Evolutionary conservation across 2,113 vertebrate genomes (phyloP).

Genomic region (Gobio gobio): DNA sequence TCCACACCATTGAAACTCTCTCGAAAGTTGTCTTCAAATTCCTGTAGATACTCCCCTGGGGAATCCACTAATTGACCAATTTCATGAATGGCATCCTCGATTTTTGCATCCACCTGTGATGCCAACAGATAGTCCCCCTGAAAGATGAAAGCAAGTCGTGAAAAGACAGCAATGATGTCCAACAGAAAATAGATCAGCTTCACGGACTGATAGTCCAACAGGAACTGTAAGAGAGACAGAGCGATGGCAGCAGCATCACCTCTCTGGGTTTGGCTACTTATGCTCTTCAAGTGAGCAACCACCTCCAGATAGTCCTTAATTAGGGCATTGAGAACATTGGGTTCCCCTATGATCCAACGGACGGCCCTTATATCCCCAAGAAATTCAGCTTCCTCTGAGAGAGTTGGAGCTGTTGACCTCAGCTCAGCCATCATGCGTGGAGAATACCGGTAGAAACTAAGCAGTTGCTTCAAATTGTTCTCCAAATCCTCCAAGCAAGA

Average conservation of each 20-base stretch:
- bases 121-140: slow-evolving; percentile 91
- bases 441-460: slow-evolving; percentile 95
- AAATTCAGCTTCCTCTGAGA: slow-evolving; percentile 93
- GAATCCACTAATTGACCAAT: slow-evolving; percentile 89
- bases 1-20: slow-evolving; percentile 94
- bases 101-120: slow-evolving; percentile 88
- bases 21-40: slow-evolving; percentile 94
- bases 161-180: slow-evolving; percentile 90
- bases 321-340: slow-evolving; percentile 92
- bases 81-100: slow-evolving; percentile 92
- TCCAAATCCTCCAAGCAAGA: slow-evolving; percentile 94
- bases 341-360: slow-evolving; percentile 94
- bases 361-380: slow-evolving; percentile 92
- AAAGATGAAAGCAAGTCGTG: slow-evolving; percentile 90
- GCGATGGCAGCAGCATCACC: slow-evolving; percentile 91
- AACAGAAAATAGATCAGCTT: slow-evolving; percentile 97
- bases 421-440: slow-evolving; percentile 91
- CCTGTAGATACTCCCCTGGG: slow-evolving; percentile 92
- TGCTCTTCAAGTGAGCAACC: slow-evolving; percentile 90
- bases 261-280: slow-evolving; percentile 92
- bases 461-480: slow-evolving; percentile 93
- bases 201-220: slow-evolving; percentile 94
- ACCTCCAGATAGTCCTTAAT: slow-evolving; percentile 97
- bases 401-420: slow-evolving; percentile 85
- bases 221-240: slow-evolving; percentile 91